phyloP scores from a whole-genome alignment of 2,888 invertebrate genomes.

The Mimachlamys varia region DNA sequence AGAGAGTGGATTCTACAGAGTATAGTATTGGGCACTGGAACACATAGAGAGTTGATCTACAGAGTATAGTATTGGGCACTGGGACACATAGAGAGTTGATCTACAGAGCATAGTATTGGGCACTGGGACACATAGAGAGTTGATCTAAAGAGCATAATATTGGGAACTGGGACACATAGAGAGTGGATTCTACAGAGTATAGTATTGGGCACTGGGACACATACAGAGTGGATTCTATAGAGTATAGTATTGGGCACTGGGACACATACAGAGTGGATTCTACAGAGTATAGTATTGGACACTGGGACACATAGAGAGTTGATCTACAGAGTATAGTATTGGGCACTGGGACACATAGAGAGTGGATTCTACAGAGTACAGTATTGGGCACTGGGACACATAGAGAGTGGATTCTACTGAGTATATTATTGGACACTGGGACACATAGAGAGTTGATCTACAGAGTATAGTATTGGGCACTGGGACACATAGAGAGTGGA shows the following conservation, averaged over 20 bases:
- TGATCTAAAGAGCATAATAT: neutral
- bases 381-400: neutral
- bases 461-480: neutral
- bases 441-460: too few relatives aligned
- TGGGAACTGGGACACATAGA: neutral
- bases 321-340: neutral
- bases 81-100: too few relatives aligned
- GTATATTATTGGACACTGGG: neutral
- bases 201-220: neutral
- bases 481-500: neutral
- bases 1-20: neutral
- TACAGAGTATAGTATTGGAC: neutral
- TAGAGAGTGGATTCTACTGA: neutral
- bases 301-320: too few relatives aligned
- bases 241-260: neutral
- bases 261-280: neutral
- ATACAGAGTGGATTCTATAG: neutral
- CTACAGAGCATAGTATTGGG: neutral
- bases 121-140: neutral
- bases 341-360: neutral
- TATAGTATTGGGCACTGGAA: neutral
- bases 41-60: too few relatives aligned
- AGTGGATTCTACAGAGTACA: neutral
- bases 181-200: neutral
- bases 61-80: neutral